phyloP scores from a whole-genome alignment of 2,113 vertebrate species.

The Oenanthe oenanthe region DNA sequence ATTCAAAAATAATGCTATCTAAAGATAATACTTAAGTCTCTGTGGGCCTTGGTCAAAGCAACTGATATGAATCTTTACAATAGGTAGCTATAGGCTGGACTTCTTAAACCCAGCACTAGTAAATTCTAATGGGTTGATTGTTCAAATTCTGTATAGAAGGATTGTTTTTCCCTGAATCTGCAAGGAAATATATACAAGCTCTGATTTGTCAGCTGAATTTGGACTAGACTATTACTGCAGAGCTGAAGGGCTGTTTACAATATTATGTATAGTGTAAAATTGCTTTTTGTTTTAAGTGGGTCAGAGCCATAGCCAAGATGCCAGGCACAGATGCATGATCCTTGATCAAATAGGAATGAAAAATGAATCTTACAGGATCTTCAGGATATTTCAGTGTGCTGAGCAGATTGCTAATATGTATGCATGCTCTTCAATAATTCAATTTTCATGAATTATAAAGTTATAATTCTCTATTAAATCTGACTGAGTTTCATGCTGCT shows the following conservation, averaged over 20 bases:
- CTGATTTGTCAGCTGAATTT: background rate
- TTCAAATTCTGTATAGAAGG: background rate
- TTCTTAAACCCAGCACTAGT: background rate
- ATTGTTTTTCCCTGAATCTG: background rate
- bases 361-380: background rate
- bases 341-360: background rate
- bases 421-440: background rate
- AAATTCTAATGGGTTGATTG: background rate
- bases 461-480: background rate
- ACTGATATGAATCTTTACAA: background rate
- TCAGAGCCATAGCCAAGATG: background rate
- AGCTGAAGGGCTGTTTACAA: background rate
- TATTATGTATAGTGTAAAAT: background rate
- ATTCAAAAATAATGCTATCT: background rate
- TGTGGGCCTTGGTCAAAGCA: background rate
- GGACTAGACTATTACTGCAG: background rate
- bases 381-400: background rate
- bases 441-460: conserved; percentile 7
- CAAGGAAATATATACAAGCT: background rate
- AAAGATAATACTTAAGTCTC: background rate
- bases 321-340: background rate
- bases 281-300: background rate
- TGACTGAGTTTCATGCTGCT: background rate
- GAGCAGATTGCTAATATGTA: background rate
- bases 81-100: background rate